phyloP scores from a whole-genome alignment of 1,140 invertebrate species.

The Oncopeltus fasciatus region DNA sequence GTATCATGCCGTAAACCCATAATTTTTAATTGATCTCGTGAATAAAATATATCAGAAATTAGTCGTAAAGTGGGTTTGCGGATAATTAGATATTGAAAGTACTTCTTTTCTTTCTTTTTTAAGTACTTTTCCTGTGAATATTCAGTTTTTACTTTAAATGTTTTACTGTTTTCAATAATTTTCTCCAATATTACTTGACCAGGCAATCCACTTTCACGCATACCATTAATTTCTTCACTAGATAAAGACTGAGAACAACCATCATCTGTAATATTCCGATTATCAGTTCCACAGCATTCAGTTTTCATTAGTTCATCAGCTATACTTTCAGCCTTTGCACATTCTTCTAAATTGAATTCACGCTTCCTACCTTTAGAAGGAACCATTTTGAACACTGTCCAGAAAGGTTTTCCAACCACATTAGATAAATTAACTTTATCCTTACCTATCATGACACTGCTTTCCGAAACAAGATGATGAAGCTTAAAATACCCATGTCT shows the following conservation, averaged over 20 bases:
- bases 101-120: constrained; percentile 84
- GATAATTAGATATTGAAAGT: constrained; percentile 63
- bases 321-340: constrained; percentile 35
- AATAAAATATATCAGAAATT: constrained; percentile 64
- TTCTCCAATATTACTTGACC: constrained; percentile 72
- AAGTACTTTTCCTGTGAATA: constrained; percentile 90
- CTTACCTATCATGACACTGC: constrained; percentile 47
- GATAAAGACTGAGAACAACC: constrained; percentile 73
- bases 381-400: constrained; percentile 64
- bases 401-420: constrained; percentile 56
- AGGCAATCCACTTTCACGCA: constrained; percentile 56
- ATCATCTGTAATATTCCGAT: constrained; percentile 69
- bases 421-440: constrained; percentile 53
- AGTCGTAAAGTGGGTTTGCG: constrained; percentile 56
- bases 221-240: constrained; percentile 60
- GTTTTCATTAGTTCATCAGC: constrained; percentile 29
- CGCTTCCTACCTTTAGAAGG: constrained; percentile 41
- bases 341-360: constrained; percentile 39
- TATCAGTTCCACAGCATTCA: constrained; percentile 50
- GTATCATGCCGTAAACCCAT: constrained; percentile 69
- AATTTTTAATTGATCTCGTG: constrained; percentile 58
- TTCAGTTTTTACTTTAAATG: constrained; percentile 73
- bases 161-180: constrained; percentile 76
- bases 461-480: constrained; percentile 47
- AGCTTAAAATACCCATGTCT: constrained; percentile 60